phyloP scores from a whole-genome alignment of 2,888 invertebrate species.

The Acanthopleura granulata region DNA sequence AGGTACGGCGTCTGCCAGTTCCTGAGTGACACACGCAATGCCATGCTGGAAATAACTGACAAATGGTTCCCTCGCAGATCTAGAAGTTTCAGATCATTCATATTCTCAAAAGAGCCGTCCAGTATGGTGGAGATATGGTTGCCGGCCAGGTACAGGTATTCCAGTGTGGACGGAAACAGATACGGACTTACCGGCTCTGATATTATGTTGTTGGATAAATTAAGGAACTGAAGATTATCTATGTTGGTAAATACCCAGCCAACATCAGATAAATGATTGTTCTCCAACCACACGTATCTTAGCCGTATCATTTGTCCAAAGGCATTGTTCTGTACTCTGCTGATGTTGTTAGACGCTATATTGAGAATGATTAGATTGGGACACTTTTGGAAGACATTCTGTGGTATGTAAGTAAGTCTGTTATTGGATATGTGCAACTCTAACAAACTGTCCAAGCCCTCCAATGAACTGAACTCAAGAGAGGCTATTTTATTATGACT shows the following conservation, averaged over 20 bases:
- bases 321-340: background rate
- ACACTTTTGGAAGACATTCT: constrained; percentile 17
- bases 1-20: background rate
- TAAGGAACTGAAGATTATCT: background rate
- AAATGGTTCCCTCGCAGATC: constrained; percentile 4
- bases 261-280: constrained; percentile 1
- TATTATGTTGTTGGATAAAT: constrained; percentile 10
- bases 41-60: background rate
- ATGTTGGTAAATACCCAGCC: constrained; percentile 5
- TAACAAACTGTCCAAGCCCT: constrained; percentile 12
- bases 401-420: background rate
- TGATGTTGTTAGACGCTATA: background rate
- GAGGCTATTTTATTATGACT: constrained; percentile 1
- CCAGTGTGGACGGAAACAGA: constrained; percentile 6
- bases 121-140: background rate
- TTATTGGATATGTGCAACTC: constrained; percentile 7
- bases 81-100: background rate
- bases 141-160: background rate
- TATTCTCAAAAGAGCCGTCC: background rate
- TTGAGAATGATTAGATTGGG: background rate
- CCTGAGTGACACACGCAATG: background rate
- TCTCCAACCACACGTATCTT: constrained; percentile 7
- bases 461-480: background rate
- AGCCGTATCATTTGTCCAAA: background rate
- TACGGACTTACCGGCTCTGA: background rate